Percentiles rank a stretch among this genome's conserved stretches.
phyloP scores from a whole-genome alignment of 2,113 vertebrate species.

The Pachycephala philippinensis region DNA sequence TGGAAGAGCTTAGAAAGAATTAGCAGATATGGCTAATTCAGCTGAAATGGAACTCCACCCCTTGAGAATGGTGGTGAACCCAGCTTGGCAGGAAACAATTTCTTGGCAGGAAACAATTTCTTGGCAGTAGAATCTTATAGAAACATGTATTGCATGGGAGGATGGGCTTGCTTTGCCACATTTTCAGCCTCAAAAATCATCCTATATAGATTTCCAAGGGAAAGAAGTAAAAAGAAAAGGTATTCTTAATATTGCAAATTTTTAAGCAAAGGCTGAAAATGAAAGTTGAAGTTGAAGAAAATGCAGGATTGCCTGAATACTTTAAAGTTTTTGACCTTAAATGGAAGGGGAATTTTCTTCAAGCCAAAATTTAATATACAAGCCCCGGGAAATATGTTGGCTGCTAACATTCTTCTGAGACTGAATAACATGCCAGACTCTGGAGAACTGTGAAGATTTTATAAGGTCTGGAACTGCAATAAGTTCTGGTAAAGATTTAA shows the following conservation, averaged over 20 bases:
- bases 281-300: neutral
- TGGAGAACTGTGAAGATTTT: neutral
- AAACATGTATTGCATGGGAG: neutral
- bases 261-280: neutral
- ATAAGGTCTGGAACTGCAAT: neutral
- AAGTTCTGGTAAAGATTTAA: neutral
- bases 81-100: neutral
- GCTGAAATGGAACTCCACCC: neutral
- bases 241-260: neutral
- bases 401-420: neutral
- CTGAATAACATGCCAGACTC: neutral
- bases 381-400: neutral
- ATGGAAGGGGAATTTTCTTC: neutral
- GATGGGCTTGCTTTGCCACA: neutral
- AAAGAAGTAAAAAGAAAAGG: neutral
- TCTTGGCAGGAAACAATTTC: constrained; percentile 4
- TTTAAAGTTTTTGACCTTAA: neutral
- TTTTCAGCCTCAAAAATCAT: neutral
- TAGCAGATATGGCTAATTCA: neutral
- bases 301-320: neutral
- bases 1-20: neutral
- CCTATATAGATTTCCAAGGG: neutral
- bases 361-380: neutral
- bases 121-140: neutral
- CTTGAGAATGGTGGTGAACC: neutral